Conservation (phyloP, 2,113 vertebrate species). For the Salvelinus namaycush region DNA sequence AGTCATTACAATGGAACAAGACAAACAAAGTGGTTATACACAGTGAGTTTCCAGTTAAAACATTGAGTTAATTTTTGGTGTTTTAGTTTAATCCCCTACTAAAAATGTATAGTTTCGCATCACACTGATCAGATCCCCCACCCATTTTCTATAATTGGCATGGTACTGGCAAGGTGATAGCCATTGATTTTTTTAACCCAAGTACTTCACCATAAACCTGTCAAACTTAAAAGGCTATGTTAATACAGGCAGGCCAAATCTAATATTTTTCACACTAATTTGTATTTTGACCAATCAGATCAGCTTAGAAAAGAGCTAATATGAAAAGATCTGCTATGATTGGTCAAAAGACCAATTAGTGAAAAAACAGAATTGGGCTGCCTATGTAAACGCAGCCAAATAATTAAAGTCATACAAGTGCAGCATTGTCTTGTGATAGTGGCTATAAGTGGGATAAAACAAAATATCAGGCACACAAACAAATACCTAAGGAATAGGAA, state of each 20-base stretch:
- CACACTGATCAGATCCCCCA: not conserved
- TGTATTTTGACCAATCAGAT: not conserved
- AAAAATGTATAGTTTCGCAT: not conserved
- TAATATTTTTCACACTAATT: not conserved
- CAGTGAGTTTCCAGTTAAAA: slow-evolving; percentile 36
- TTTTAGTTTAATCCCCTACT: no score
- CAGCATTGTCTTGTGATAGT: not conserved
- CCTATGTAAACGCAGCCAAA: not conserved
- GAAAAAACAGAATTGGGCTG: no score
- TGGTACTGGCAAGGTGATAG: not conserved
- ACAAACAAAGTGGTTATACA: slow-evolving; percentile 27
- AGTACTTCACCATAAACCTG: no score
- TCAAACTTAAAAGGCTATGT: no score
- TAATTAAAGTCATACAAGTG: slow-evolving; percentile 1
- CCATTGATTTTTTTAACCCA: no score
- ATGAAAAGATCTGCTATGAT: no score
- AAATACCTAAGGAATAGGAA: not conserved
- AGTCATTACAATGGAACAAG: slow-evolving; percentile 26
- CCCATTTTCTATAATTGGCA: not conserved
- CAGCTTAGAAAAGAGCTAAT: no score
- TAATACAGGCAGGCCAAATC: not conserved
- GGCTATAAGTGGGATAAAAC: not conserved
- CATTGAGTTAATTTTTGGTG: not conserved
- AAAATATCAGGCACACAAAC: not conserved
- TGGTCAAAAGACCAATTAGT: no score